These are phyloP conservation scores for Sarcoramphus papa DNA, from an alignment of 2,797 vertebrate genomes.

Conservation along the genomic window DNA sequence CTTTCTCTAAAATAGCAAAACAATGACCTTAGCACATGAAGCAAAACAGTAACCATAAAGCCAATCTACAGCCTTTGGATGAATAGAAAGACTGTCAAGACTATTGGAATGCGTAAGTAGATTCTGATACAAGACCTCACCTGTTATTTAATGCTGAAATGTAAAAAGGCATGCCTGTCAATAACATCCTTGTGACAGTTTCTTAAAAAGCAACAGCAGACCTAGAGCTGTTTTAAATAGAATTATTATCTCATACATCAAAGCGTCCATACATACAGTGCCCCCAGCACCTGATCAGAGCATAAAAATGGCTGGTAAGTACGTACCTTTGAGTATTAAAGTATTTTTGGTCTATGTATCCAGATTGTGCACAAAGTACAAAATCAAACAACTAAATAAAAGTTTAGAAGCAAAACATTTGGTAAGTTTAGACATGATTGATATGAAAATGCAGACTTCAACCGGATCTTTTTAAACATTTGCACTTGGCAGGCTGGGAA, in stretches of 20 bases:
- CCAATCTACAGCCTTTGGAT: background rate
- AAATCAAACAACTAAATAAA: background rate
- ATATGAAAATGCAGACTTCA: background rate
- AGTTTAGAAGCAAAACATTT: background rate
- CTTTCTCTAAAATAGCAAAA: background rate
- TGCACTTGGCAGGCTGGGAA: background rate
- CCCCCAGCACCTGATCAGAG: background rate
- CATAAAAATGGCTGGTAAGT: background rate
- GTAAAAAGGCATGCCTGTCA: background rate
- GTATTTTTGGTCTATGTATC: background rate
- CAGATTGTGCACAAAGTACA: background rate
- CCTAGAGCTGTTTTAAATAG: background rate
- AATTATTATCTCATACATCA: background rate
- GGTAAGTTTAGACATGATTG: background rate
- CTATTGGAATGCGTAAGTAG: background rate
- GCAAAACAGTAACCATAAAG: background rate
- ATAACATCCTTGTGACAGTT: background rate
- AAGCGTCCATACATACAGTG: background rate
- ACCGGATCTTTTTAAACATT: background rate
- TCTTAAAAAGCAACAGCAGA: background rate
- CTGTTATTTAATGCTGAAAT: background rate
- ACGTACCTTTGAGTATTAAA: background rate
- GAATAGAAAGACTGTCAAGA: background rate
- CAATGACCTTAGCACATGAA: background rate
- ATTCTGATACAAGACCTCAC: background rate